Percentiles rank a stretch among this genome's conserved stretches.
phyloP scores from a whole-genome alignment of 2,888 invertebrate species.

The Pristionchus arcanus region DNA sequence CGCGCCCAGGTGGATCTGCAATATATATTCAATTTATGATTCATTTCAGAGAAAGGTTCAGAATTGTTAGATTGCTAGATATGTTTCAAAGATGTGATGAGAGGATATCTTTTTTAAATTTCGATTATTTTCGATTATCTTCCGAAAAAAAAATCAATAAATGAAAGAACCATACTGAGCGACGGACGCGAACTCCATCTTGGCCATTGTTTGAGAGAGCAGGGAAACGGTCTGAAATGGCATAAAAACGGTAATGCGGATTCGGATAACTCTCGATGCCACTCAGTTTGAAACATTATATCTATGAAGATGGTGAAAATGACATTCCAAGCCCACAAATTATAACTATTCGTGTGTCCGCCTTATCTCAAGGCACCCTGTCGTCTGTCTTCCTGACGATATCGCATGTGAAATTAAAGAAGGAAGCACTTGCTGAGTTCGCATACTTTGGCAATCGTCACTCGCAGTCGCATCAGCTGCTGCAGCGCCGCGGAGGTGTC shows the following conservation, averaged over 20 bases:
- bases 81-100: not conserved
- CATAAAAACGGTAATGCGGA: not conserved
- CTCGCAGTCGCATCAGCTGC: constrained; percentile 45
- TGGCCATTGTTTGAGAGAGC: constrained; percentile 33
- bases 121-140: too few relatives aligned
- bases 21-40: not conserved
- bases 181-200: not conserved
- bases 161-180: not conserved
- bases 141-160: not conserved
- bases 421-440: too few relatives aligned
- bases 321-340: too few relatives aligned
- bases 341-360: too few relatives aligned
- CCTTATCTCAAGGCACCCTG: too few relatives aligned
- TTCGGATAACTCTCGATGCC: not conserved
- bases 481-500: constrained; percentile 21
- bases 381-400: too few relatives aligned
- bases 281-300: too few relatives aligned
- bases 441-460: constrained; percentile 40
- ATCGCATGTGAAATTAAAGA: too few relatives aligned
- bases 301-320: too few relatives aligned
- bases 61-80: too few relatives aligned
- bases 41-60: too few relatives aligned
- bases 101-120: too few relatives aligned
- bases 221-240: constrained; percentile 33
- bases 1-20: constrained; percentile 59